Conservation (phyloP, 1,140 invertebrate genomes). For the Drosophila orosa region DNA sequence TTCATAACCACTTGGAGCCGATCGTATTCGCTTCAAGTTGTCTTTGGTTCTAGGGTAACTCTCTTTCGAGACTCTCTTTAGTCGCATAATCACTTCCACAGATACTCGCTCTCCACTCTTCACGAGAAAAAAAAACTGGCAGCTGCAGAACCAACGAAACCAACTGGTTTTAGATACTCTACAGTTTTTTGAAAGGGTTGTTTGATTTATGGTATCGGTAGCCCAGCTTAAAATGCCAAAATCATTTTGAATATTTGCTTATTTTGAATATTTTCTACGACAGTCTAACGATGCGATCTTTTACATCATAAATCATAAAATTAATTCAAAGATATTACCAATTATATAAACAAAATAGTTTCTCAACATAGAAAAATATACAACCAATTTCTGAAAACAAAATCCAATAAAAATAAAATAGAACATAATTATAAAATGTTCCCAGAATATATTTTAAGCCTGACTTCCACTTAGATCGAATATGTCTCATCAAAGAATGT, state of each 20-base stretch:
- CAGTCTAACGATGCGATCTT: too few relatives aligned
- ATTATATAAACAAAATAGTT: too few relatives aligned
- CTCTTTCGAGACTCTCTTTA: slow-evolving; percentile 41
- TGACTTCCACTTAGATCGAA: background rate
- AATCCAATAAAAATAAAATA: too few relatives aligned
- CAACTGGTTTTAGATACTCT: slow-evolving; percentile 69
- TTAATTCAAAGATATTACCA: too few relatives aligned
- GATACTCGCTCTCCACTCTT: slow-evolving; percentile 29
- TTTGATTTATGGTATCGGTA: background rate
- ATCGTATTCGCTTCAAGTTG: background rate
- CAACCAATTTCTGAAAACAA: too few relatives aligned
- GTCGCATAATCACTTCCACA: slow-evolving; percentile 41
- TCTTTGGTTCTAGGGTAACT: slow-evolving; percentile 1
- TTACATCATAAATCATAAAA: too few relatives aligned
- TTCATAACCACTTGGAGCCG: slow-evolving; percentile 23
- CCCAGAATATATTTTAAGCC: background rate
- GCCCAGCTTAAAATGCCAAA: background rate
- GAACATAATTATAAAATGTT: background rate
- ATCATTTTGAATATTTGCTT: too few relatives aligned
- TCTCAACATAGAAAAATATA: too few relatives aligned
- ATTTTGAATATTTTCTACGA: too few relatives aligned
- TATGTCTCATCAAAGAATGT: background rate
- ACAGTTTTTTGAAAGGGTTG: slow-evolving; percentile 16
- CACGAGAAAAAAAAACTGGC: slow-evolving; percentile 53
- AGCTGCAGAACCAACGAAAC: slow-evolving; percentile 65